These are phyloP conservation scores for Diaphora mendica DNA, from an alignment of 2,888 invertebrate species.

Conservation along the genomic window DNA sequence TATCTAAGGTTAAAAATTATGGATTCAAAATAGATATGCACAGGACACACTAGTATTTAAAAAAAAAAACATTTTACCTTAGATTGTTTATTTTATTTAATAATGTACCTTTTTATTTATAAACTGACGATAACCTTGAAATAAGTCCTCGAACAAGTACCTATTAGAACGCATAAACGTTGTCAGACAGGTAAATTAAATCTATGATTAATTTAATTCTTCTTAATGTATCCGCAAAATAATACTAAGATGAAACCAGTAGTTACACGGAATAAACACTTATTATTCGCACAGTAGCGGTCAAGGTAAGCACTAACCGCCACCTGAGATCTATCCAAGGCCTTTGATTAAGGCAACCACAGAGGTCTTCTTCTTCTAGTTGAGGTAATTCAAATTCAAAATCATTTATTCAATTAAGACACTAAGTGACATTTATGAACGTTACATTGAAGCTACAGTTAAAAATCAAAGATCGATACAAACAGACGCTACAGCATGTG, in stretches of 20 bases:
- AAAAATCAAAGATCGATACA: too few relatives aligned
- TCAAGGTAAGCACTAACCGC: not conserved
- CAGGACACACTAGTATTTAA: not conserved
- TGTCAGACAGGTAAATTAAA: not conserved
- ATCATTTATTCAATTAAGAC: too few relatives aligned
- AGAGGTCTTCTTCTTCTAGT: not conserved
- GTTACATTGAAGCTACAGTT: too few relatives aligned
- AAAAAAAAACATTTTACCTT: not conserved
- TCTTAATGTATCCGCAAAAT: not conserved
- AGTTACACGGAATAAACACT: not conserved
- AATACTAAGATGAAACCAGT: not conserved
- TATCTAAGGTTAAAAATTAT: too few relatives aligned
- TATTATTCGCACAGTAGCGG: not conserved
- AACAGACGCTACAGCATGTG: too few relatives aligned
- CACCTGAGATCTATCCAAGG: not conserved
- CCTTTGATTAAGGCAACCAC: not conserved
- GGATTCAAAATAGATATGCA: not conserved
- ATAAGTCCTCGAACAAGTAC: not conserved
- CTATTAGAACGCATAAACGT: not conserved
- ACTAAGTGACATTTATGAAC: too few relatives aligned
- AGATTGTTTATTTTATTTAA: not conserved
- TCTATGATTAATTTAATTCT: not conserved
- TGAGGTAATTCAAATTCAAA: too few relatives aligned
- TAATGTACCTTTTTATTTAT: not conserved
- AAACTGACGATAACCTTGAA: not conserved